phyloP scores from a whole-genome alignment of 2,113 vertebrate species.

The Malurus alboscapulatus region DNA sequence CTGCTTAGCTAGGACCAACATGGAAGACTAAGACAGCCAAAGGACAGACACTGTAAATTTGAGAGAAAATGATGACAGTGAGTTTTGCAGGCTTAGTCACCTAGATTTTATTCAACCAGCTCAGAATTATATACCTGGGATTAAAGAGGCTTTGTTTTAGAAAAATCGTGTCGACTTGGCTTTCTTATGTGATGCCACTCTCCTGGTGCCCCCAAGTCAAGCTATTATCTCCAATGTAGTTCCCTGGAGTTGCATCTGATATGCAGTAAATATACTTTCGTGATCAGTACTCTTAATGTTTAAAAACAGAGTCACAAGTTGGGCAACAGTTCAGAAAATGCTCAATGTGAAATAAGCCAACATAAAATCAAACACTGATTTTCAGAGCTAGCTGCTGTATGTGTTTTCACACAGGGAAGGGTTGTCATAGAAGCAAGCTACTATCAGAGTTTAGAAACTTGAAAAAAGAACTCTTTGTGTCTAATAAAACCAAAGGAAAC shows the following conservation, averaged over 20 bases:
- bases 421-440: constrained; percentile 23
- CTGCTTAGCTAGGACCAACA: neutral
- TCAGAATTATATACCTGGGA: constrained; percentile 30
- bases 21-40: neutral
- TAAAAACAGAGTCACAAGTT: neutral
- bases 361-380: neutral
- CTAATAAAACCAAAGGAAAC: constrained; percentile 5
- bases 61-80: neutral
- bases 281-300: neutral
- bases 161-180: neutral
- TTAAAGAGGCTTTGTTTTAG: neutral
- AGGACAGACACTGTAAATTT: neutral
- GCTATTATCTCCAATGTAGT: neutral
- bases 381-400: neutral
- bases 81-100: neutral
- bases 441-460: neutral
- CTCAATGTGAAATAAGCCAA: neutral
- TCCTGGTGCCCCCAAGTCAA: neutral
- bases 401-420: neutral
- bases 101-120: constrained; percentile 7
- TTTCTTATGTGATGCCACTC: neutral
- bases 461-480: neutral
- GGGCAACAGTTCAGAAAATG: neutral
- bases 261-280: neutral
- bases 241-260: neutral